Conservation (phyloP, 2,888 invertebrate species). For the Morpho helenor region DNA sequence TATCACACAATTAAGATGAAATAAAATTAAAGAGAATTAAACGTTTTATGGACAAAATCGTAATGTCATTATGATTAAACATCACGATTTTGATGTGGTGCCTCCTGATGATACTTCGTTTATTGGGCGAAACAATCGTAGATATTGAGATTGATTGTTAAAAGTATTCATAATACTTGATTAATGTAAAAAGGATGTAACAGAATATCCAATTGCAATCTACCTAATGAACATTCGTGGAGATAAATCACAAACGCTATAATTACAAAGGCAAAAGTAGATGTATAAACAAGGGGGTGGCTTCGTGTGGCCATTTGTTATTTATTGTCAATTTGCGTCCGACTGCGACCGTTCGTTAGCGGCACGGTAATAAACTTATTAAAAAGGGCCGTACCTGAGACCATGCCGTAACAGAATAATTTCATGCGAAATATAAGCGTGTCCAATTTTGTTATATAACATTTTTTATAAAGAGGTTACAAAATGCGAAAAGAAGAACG, state of each 20-base stretch:
- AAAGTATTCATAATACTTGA: constrained; percentile 12
- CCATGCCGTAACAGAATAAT: constrained; percentile 27
- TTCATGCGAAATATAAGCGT: constrained; percentile 6
- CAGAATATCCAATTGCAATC: constrained; percentile 16
- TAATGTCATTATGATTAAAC: too few species aligned
- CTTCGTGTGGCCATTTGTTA: constrained; percentile 51
- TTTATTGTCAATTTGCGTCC: constrained; percentile 61
- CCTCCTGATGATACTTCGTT: too few species aligned
- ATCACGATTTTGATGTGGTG: too few species aligned
- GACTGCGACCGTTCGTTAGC: constrained; percentile 53
- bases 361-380: constrained; percentile 57
- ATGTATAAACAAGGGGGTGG: constrained; percentile 42
- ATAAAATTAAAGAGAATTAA: too few species aligned
- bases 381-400: constrained; percentile 40
- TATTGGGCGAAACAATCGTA: too few species aligned
- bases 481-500: too few species aligned
- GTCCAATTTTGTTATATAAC: too few species aligned
- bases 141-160: background rate
- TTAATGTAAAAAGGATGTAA: constrained; percentile 8
- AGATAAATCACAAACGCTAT: constrained; percentile 29
- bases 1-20: too few species aligned
- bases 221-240: constrained; percentile 16
- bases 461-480: too few species aligned
- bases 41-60: too few species aligned
- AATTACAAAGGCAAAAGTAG: constrained; percentile 30